These are phyloP conservation scores for Globodera rostochiensis DNA, from an alignment of 1,140 invertebrate genomes.

Conservation along the genomic window DNA sequence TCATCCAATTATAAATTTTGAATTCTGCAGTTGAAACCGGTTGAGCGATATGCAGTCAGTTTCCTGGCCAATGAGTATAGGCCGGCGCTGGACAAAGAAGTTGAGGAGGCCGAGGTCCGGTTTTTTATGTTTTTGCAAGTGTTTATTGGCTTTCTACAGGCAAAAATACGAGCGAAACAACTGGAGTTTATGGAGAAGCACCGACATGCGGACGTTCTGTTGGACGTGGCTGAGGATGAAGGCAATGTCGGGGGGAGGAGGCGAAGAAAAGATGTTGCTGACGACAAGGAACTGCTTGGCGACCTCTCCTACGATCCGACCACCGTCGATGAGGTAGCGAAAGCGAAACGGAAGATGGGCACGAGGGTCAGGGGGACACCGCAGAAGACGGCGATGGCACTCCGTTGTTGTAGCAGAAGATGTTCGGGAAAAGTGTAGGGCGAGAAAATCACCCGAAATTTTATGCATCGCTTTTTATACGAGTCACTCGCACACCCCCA, in stretches of 20 bases:
- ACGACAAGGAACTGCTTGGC: not conserved
- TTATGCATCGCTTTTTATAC: not conserved
- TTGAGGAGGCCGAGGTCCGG: slow-evolving; percentile 38
- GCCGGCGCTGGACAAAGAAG: slow-evolving; percentile 39
- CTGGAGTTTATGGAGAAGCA: slow-evolving; percentile 36
- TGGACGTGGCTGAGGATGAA: slow-evolving; percentile 23
- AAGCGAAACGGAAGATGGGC: slow-evolving; percentile 6
- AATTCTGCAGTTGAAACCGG: slow-evolving; percentile 53
- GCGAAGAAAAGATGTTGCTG: not conserved
- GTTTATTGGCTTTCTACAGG: slow-evolving; percentile 33
- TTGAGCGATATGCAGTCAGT: slow-evolving; percentile 58
- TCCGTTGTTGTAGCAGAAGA: not conserved
- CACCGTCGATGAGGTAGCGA: slow-evolving; percentile 22
- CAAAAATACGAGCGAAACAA: slow-evolving; percentile 36
- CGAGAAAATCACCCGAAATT: not conserved
- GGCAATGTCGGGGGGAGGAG: not conserved
- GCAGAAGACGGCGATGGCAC: not conserved
- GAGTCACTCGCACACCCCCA: not conserved
- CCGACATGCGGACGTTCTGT: not conserved
- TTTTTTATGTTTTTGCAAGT: not conserved
- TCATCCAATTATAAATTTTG: slow-evolving; percentile 8
- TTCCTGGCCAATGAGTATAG: slow-evolving; percentile 46
- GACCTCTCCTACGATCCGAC: slow-evolving; percentile 11
- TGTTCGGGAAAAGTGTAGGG: not conserved
- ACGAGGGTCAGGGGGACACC: not conserved